phyloP scores from a whole-genome alignment of 2,888 invertebrate species.

The Orchesellides sinensis region DNA sequence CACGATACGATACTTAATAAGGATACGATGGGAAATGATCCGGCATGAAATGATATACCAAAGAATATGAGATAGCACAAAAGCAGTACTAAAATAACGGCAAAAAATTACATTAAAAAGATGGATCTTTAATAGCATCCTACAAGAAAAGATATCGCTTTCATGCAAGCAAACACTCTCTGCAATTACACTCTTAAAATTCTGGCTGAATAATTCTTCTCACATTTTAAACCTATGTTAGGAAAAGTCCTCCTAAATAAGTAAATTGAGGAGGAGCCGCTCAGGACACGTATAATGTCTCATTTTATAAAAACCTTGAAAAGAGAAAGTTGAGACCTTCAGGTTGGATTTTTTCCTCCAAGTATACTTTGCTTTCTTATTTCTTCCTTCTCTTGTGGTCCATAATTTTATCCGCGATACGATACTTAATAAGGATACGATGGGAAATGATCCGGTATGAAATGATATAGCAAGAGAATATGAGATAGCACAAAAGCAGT shows the following conservation, averaged over 20 bases:
- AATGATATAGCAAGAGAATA: constrained; percentile 48
- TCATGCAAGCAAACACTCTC: background rate
- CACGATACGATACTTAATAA: constrained; percentile 10
- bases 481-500: constrained; percentile 6
- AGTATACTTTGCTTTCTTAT: too few species aligned
- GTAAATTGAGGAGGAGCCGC: background rate
- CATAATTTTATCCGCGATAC: constrained; percentile 15
- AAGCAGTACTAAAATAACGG: background rate
- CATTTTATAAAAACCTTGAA: background rate
- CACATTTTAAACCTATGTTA: too few species aligned
- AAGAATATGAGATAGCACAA: constrained; percentile 41
- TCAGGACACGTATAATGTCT: background rate
- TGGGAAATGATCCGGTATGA: constrained; percentile 33
- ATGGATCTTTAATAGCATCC: background rate
- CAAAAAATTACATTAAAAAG: constrained; percentile 15
- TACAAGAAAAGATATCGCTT: background rate
- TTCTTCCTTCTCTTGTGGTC: background rate
- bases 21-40: constrained; percentile 38
- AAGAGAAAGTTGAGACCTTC: constrained; percentile 6
- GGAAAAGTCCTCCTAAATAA: constrained; percentile 1
- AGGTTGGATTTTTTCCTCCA: background rate
- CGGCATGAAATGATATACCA: constrained; percentile 42
- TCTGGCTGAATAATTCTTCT: constrained; percentile 6
- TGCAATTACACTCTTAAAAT: background rate
- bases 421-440: constrained; percentile 30